Base-by-base conservation (phyloP, 92 coral and sea anemone species). In the Virgularia gustaviana region DNA sequence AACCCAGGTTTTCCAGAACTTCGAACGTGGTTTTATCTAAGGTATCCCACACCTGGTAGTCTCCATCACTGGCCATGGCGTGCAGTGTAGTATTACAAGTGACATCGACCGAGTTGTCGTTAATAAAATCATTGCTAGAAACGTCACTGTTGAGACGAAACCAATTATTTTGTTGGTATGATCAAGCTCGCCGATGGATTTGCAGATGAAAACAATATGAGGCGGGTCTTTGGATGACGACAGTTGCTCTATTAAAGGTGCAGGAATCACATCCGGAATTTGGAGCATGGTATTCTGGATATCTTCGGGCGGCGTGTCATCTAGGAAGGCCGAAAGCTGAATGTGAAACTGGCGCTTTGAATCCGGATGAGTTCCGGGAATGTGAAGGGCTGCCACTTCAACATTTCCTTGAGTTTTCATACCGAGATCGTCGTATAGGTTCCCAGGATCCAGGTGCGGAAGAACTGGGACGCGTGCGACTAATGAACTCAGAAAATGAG, bases 111-210 rank as follows among this genome's bases (percentile, higher is more conserved):
- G 7, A 10, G 30, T 11, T 31, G 27, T 57, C 13, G 19, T 16
- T 6, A 49, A 49, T 16, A 49, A 49, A 8, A n/a, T 54, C 60
- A 54, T 23, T 54, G 30, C 60, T 22, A 54, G 60, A 35, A 54
- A 54, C 60, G 2, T 54, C 60, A 27, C 65, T 57, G 65, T 31
- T 31, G 36, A n/a, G n/a, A n/a, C n/a, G n/a, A n/a, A n/a, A n/a
- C n/a, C n/a, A n/a, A n/a, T n/a, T n/a, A n/a, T n/a, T n/a, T n/a
- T n/a, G n/a, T n/a, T n/a, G n/a, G n/a, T n/a, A n/a, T n/a, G n/a
- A n/a, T n/a, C n/a, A n/a, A n/a, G n/a, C n/a, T n/a, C n/a, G n/a
- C n/a, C n/a, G n/a, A n/a, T n/a, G n/a, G n/a, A n/a, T n/a, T n/a
- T 30, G 38, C 4, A 37, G 36, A 31, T 30, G 35, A 37, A 37